Conservation (phyloP, 2,113 vertebrate species). For the Stigmatopora argus region DNA sequence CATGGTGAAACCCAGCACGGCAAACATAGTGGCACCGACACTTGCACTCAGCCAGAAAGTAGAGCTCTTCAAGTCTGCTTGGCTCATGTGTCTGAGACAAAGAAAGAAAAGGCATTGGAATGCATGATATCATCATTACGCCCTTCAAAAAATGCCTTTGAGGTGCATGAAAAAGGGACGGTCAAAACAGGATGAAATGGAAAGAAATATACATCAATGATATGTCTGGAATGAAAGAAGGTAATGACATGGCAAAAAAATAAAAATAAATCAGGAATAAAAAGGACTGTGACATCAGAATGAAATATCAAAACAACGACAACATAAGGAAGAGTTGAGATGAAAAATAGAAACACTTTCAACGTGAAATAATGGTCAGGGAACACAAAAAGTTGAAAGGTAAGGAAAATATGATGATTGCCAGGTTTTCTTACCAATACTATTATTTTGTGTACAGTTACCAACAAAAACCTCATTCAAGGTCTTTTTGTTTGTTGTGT, state of each 20-base stretch:
- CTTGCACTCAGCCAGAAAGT: conserved; percentile 92
- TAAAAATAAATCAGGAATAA: background rate
- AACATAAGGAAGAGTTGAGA: background rate
- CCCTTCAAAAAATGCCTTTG: background rate
- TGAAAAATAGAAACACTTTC: background rate
- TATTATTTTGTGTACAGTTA: background rate
- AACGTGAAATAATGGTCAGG: background rate
- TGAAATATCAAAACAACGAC: background rate
- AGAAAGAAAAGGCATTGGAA: conserved; percentile 19
- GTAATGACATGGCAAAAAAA: background rate
- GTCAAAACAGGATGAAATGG: conserved; percentile 34
- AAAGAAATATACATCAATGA: background rate
- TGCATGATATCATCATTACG: background rate
- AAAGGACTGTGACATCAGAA: background rate
- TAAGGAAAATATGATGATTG: background rate
- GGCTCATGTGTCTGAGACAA: conserved; percentile 80
- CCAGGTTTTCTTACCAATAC: background rate
- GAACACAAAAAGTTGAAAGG: background rate
- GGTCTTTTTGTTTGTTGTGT: background rate
- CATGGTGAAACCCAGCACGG: conserved; percentile 90
- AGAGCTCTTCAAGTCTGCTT: conserved; percentile 88
- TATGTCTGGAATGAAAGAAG: background rate
- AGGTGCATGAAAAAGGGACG: background rate
- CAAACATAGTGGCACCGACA: conserved; percentile 88
- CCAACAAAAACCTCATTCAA: background rate